phyloP scores from a whole-genome alignment of 2,888 invertebrate species.

The Pardosa pseudoannulata region DNA sequence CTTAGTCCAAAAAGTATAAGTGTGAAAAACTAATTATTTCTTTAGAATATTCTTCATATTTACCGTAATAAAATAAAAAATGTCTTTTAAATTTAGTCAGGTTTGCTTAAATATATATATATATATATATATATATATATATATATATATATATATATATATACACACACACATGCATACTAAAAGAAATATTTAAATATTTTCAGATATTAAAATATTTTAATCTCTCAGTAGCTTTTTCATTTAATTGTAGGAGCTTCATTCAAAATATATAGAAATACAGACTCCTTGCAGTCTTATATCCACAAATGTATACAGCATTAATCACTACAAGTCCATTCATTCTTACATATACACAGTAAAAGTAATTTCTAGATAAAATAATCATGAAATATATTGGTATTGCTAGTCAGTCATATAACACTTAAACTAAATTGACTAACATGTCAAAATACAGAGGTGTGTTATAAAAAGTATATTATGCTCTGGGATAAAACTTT shows the following conservation, averaged over 20 bases:
- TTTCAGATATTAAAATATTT: slow-evolving; percentile 1
- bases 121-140: no score
- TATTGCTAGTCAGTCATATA: neutral
- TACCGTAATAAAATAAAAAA: neutral
- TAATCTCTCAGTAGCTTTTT: neutral
- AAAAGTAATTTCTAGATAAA: neutral
- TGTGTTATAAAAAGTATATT: neutral
- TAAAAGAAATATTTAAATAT: neutral
- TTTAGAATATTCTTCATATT: neutral
- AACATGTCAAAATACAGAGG: neutral
- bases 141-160: no score
- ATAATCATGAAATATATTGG: neutral
- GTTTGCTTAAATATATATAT: neutral
- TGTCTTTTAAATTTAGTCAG: neutral
- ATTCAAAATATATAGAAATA: neutral
- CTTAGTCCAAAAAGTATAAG: no score
- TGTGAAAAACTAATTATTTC: no score
- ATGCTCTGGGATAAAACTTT: neutral
- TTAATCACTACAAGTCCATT: neutral
- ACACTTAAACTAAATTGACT: neutral
- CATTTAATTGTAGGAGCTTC: neutral
- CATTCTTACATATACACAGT: neutral
- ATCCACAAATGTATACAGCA: neutral
- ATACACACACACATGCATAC: no score
- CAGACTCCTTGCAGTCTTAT: neutral